phyloP scores from a whole-genome alignment of 2,797 vertebrate species.

The Enoplosus armatus region DNA sequence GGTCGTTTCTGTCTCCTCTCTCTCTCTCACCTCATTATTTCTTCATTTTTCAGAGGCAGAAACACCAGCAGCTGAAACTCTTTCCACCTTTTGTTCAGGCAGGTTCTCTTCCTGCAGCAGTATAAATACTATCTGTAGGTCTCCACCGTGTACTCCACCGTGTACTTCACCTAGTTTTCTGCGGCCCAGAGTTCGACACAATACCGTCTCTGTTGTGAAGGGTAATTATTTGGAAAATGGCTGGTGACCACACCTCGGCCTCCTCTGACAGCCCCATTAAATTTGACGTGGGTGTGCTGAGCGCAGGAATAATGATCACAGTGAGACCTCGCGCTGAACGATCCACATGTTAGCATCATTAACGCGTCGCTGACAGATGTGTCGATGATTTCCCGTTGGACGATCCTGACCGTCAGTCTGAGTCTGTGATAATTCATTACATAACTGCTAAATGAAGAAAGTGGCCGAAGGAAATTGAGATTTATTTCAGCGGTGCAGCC shows the following conservation, averaged over 20 bases:
- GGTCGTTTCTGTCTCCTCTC: too few species aligned
- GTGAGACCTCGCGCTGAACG: constrained; percentile 40
- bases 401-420: not conserved
- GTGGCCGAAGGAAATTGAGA: constrained; percentile 80
- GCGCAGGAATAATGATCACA: constrained; percentile 54
- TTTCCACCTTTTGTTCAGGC: too few species aligned
- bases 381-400: not conserved
- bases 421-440: constrained; percentile 68
- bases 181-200: constrained; percentile 56
- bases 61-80: too few species aligned
- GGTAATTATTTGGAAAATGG: constrained; percentile 80
- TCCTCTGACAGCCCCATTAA: constrained; percentile 79
- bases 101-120: not conserved
- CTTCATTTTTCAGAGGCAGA: too few species aligned
- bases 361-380: not conserved
- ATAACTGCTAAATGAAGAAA: constrained; percentile 74
- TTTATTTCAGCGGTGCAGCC: constrained; percentile 79
- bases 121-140: not conserved
- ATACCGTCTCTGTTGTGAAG: constrained; percentile 76
- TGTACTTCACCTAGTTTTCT: constrained; percentile 38
- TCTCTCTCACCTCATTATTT: too few species aligned
- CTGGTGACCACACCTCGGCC: constrained; percentile 75
- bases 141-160: not conserved
- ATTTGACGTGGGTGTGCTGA: constrained; percentile 68
- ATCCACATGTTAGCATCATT: constrained; percentile 3